phyloP scores from a whole-genome alignment of 2,797 vertebrate species.

The Eulemur albifrons region DNA sequence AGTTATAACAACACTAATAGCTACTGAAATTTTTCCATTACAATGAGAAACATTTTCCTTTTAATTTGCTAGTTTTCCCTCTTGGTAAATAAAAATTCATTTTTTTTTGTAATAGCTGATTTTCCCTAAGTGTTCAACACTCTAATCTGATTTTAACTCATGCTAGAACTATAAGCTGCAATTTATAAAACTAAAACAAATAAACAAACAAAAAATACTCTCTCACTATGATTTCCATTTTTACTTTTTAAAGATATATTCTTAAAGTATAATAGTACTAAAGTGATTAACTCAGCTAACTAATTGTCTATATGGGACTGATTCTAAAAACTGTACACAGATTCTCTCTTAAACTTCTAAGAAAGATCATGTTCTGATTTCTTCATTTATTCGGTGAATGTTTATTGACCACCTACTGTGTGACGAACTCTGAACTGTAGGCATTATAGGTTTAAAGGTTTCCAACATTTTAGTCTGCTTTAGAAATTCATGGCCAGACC shows the following conservation, averaged over 20 bases:
- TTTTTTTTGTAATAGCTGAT: constrained; percentile 21
- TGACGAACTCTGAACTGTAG: neutral
- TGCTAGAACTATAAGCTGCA: neutral
- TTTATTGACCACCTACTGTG: neutral
- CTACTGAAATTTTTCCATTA: neutral
- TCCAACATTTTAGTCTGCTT: neutral
- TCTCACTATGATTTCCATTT: neutral
- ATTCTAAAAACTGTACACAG: neutral
- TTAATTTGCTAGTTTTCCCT: neutral
- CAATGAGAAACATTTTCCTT: constrained; percentile 1
- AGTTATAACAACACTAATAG: neutral
- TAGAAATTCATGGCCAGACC: neutral
- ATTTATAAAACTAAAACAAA: constrained; percentile 1
- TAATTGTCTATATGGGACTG: neutral
- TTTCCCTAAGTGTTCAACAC: neutral
- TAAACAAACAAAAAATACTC: neutral
- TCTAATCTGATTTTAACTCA: constrained; percentile 36
- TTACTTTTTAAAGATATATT: neutral
- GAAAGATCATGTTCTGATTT: neutral
- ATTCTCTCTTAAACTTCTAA: neutral
- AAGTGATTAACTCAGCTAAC: neutral
- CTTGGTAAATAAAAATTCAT: constrained; percentile 35
- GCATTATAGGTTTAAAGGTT: neutral
- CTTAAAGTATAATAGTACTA: neutral
- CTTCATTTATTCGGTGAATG: neutral